Evolutionary conservation across 2,797 vertebrate genomes (phyloP), one percentile per base, ranked within the genome.

Genomic region (Apodemus agrarius): DNA sequence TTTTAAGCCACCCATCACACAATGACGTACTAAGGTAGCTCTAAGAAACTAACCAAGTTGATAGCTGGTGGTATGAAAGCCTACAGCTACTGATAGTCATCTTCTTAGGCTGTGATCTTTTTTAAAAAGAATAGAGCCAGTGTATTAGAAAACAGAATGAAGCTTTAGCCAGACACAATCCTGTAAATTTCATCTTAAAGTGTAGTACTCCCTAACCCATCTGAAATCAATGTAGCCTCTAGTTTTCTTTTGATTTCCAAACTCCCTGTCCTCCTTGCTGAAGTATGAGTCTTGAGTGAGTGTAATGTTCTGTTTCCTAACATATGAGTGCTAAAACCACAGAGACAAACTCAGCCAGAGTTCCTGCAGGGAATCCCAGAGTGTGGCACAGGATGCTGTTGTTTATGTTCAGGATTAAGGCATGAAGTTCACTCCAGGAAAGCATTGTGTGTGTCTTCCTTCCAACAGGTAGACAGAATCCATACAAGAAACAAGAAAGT

Each of bases 221-320:
- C 40, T 84, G 57, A 91, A 49, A 59, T 79, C 65, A 69, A 54
- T 79, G 59, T 83, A 61, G 86, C 4, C 34, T 65, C n/a, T 65
- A 75, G 29, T 67, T 26, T 43, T 72, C 69, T 61, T 83, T 34
- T 43, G 21, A 13, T 81, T 94, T 89, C 65, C 61, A 43, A 93
- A 69, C 19, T 8, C 65, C 37, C 49, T 95, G 43, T n/a, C n/a
- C 67, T 90, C 59, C 3, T 2, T 83, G 65, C 75, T 96, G 46
- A 91, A 49, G 4, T 82, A 6, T 86, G 29, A 86, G 34, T 79
- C 17, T 69, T 65, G 40, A 78, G 1, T 19, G 0, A 95, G 22
- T 65, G 52, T 91, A 94, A 81, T 72, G 3, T 10, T 96, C 93
- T 85, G 76, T 78, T 78, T 72, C 21, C 65, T 84, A 87, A 94